Evolutionary conservation across 2,797 vertebrate species (phyloP), one percentile per base, ranked within the genome.

Genomic region (Sitta carolinensis): DNA sequence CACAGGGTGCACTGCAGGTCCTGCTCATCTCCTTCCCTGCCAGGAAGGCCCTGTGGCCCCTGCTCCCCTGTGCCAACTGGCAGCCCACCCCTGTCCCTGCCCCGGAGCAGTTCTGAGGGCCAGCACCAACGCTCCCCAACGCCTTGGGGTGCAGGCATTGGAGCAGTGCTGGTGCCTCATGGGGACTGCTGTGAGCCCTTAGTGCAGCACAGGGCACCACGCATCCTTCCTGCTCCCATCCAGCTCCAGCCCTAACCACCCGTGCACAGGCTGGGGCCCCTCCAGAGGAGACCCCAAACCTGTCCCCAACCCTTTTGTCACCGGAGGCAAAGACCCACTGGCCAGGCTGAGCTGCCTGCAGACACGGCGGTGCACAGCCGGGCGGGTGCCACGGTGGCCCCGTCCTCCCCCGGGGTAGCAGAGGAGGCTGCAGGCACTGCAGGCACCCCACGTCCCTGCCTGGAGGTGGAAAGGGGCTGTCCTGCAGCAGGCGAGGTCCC

Each of bases 401-500:
- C 0, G 0, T n/a, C 51, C 3, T 16, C n/a, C 47, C 58, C 78
- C 0, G 3, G 64, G 70, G 30, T 11, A 55, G 42, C 1, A 21
- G 83, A 88, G 38, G 40, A 52, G 48, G 55, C 21, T 2, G 6
- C 48, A 55, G 72, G 29, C 48, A 36, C 36, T 36, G 58, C 47
- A 0, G 8, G 45, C 29, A 51, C 34, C 73, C 73, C 25, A 1
- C 0, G 0, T 30, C 83, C 85, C 85, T 93, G 95, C 68, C 90
- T 25, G 10, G 54, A 4, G 11, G 50, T 62, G 50, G 76, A 70
- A 66, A 10, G 7, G 61, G 75, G 84, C 87, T 80, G 74, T 52
- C 63, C 67, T 83, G 69, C 17, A 29, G 52, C 96, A 89, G 81
- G 80, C 45, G n/a, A 92, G 86, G 88, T 91, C 98, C 97, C 97